A percentile compares a stretch with the other conserved stretches of the same genome.
phyloP scores from a whole-genome alignment of 92 coral and sea anemone genomes.

The Porites rus region DNA sequence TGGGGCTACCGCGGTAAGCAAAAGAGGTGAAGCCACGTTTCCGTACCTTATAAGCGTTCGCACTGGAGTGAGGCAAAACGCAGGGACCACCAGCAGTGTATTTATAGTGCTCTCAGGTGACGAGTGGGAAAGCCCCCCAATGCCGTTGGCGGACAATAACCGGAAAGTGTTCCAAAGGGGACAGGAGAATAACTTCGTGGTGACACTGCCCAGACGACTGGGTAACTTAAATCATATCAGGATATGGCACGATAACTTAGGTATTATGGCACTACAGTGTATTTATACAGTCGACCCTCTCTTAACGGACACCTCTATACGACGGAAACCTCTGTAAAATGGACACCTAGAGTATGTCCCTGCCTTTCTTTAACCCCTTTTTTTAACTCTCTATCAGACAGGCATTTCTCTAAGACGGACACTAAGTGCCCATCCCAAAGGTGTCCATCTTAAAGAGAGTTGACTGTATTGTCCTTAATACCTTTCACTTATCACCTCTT shows the following conservation, averaged over 20 bases:
- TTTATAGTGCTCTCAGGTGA: slow-evolving; percentile 85
- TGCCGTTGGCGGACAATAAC: slow-evolving; percentile 70
- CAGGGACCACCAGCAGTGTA: slow-evolving; percentile 96
- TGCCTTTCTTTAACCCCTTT: too few relatives aligned
- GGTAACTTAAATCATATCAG: slow-evolving; percentile 82
- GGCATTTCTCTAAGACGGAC: too few relatives aligned
- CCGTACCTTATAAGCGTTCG: slow-evolving; percentile 79
- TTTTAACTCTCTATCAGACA: too few relatives aligned
- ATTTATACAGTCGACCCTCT: too few relatives aligned
- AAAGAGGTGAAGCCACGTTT: slow-evolving; percentile 62
- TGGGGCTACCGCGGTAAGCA: slow-evolving; percentile 86
- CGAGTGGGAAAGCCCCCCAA: slow-evolving; percentile 84
- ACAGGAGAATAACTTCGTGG: slow-evolving; percentile 81
- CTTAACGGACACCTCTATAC: too few relatives aligned
- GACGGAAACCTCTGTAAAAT: too few relatives aligned
- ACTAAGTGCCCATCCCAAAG: too few relatives aligned
- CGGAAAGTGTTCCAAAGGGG: slow-evolving; percentile 93
- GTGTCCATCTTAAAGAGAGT: too few relatives aligned
- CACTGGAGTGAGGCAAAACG: slow-evolving; percentile 87
- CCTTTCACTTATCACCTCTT: too few relatives aligned
- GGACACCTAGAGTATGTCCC: too few relatives aligned
- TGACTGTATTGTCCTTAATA: too few relatives aligned
- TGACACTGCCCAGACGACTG: slow-evolving; percentile 65
- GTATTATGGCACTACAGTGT: slow-evolving; percentile 30
- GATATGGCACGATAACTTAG: slow-evolving; percentile 96